These are phyloP conservation scores for Thymallus thymallus DNA, from an alignment of 2,113 vertebrate species.

Conservation along the genomic window DNA sequence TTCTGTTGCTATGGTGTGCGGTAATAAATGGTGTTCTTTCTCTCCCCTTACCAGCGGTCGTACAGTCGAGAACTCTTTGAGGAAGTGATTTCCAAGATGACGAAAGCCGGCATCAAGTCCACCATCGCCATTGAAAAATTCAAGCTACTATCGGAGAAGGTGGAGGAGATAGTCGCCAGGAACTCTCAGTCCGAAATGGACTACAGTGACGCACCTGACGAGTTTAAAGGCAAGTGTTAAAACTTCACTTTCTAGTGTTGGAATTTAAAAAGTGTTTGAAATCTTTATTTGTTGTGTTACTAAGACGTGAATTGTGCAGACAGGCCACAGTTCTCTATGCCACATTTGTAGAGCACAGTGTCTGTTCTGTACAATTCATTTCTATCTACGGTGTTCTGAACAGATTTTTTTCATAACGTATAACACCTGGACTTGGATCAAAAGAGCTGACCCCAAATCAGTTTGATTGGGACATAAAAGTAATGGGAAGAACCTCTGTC, in stretches of 20 bases:
- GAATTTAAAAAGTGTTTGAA: background rate
- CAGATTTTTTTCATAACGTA: background rate
- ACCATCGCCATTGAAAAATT: conserved; percentile 99
- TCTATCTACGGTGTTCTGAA: background rate
- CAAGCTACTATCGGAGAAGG: conserved; percentile 92
- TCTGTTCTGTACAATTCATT: background rate
- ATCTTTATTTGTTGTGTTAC: background rate
- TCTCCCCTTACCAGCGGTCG: conserved; percentile 79
- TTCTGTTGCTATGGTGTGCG: too few species aligned
- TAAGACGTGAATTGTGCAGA: too few species aligned
- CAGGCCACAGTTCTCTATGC: background rate
- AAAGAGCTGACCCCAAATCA: conserved; percentile 27
- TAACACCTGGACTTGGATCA: conserved; percentile 1
- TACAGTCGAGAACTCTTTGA: conserved; percentile 97
- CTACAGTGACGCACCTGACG: conserved; percentile 97
- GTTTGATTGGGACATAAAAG: conserved; percentile 31
- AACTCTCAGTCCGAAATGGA: conserved; percentile 96
- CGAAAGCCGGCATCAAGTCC: conserved; percentile 97
- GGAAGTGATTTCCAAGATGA: conserved; percentile 98
- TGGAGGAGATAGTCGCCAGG: conserved; percentile 94
- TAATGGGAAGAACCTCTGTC: conserved; percentile 28
- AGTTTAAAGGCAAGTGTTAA: conserved; percentile 84
- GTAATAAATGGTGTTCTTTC: background rate
- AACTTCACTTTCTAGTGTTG: background rate
- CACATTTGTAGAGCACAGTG: background rate